These are phyloP conservation scores for Nasonovia ribisnigri DNA, from an alignment of 2,888 invertebrate species.

Conservation along the genomic window DNA sequence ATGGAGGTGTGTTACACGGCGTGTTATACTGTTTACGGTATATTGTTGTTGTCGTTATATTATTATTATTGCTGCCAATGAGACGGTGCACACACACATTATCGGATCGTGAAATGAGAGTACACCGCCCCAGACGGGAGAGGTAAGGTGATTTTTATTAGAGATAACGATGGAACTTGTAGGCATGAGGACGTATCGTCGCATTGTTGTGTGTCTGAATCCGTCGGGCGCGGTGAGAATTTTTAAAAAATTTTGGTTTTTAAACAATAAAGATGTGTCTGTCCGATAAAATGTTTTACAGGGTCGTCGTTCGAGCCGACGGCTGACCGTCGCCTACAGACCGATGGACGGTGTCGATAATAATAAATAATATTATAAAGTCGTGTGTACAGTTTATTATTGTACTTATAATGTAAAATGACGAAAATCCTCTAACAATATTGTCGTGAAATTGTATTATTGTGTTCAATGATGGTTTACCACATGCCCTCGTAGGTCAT, in stretches of 20 bases:
- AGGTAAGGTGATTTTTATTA: neutral
- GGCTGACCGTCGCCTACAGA: neutral
- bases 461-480: neutral
- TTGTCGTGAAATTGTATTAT: neutral
- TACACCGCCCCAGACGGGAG: neutral
- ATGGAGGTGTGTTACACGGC: neutral
- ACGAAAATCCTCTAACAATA: neutral
- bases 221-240: neutral
- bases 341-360: neutral
- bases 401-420: neutral
- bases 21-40: slow-evolving; percentile 12
- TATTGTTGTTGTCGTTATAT: neutral
- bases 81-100: neutral
- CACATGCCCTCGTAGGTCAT: neutral
- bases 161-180: neutral
- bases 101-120: neutral
- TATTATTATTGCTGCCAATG: neutral
- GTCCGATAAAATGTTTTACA: neutral
- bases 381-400: neutral
- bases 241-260: neutral
- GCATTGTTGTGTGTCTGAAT: neutral
- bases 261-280: neutral
- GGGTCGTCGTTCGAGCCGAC: neutral
- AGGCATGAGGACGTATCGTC: neutral
- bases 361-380: neutral